Evolutionary conservation across 2,113 vertebrate genomes (phyloP).

Genomic region (Desmodus rotundus): DNA sequence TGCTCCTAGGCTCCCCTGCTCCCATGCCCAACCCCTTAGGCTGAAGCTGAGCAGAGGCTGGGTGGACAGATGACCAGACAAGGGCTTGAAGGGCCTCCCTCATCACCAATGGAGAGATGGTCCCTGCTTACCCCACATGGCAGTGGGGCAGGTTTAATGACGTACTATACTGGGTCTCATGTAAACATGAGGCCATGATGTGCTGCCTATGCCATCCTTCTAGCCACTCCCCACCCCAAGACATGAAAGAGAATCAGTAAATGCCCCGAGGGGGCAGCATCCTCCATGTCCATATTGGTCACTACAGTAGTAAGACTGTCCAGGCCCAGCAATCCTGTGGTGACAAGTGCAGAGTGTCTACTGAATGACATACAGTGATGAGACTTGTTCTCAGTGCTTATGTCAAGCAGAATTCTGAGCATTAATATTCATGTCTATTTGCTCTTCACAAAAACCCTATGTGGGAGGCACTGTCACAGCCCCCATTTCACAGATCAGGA

Average conservation of each 20-base stretch:
- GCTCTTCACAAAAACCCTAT: neutral
- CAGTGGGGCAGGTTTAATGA: neutral
- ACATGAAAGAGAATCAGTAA: neutral
- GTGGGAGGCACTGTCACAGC: fast-evolving
- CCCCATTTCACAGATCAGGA: neutral
- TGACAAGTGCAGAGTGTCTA: neutral
- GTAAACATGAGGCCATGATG: fast-evolving
- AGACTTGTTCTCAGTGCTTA: neutral
- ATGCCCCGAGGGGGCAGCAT: neutral
- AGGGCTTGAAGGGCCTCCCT: neutral
- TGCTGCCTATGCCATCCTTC: neutral
- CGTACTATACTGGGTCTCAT: neutral
- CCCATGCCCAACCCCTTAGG: fast-evolving
- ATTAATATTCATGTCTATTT: neutral
- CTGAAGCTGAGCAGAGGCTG: neutral
- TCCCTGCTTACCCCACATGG: neutral
- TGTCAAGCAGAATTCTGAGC: neutral
- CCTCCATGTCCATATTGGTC: fast-evolving
- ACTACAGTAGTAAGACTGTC: neutral
- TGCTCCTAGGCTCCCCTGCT: neutral
- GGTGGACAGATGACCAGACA: neutral
- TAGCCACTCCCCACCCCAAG: neutral
- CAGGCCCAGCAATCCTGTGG: fast-evolving
- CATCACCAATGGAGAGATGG: fast-evolving
- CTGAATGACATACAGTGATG: neutral